Evolutionary conservation across 2,113 vertebrate genomes (phyloP).

Genomic region (Mustela nigripes): DNA sequence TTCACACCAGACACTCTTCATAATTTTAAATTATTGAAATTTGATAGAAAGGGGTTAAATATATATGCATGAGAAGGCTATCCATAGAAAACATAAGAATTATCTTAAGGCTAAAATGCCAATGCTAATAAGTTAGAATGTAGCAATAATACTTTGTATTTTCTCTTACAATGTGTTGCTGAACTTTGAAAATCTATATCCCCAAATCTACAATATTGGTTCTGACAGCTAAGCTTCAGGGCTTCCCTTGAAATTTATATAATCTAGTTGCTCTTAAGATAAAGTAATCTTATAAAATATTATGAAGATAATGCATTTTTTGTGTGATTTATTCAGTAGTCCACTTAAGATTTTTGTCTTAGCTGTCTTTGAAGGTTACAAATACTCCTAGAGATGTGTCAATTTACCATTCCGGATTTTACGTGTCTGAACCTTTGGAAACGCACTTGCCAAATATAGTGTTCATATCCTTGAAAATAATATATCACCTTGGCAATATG

Average conservation of each 20-base stretch:
- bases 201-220: not conserved
- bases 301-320: constrained; percentile 7
- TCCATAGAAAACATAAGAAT: not conserved
- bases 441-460: not conserved
- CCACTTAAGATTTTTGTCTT: not conserved
- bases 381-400: not conserved
- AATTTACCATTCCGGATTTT: constrained; percentile 12
- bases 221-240: not conserved
- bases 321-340: not conserved
- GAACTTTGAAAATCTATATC: not conserved
- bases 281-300: constrained; percentile 19
- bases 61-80: not conserved
- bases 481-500: not conserved
- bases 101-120: not conserved
- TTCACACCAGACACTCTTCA: not conserved
- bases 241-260: not conserved
- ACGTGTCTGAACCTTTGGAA: constrained; percentile 35
- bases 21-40: not conserved
- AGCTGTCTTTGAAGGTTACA: not conserved
- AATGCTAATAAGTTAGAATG: not conserved
- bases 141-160: not conserved
- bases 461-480: constrained; percentile 6
- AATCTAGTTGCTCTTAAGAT: not conserved
- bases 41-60: not conserved
- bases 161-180: not conserved